Percentiles rank a stretch among this genome's conserved stretches.
These are phyloP conservation scores for Dipodomys ordii DNA, from an alignment of 2,113 vertebrate species.

Conservation along the genomic window DNA sequence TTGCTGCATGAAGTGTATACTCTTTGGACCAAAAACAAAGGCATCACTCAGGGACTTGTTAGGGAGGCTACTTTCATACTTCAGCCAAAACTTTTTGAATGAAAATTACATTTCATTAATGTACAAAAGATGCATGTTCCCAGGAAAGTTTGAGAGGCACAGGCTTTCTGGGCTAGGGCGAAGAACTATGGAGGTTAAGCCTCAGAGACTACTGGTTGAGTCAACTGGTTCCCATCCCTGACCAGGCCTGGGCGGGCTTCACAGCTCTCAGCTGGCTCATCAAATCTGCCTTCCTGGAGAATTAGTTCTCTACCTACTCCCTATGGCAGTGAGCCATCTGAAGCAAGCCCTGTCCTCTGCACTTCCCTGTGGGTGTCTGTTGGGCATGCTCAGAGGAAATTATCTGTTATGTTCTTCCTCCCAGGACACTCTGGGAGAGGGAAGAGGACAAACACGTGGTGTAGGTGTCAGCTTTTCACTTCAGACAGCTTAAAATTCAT, in stretches of 20 bases:
- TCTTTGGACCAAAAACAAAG: neutral
- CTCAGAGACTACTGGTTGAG: no score
- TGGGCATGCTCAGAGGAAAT: neutral
- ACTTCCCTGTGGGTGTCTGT: neutral
- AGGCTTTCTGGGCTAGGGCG: neutral
- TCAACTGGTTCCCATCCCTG: neutral
- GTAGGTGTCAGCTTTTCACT: neutral
- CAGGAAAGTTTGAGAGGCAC: no score
- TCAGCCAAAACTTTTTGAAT: neutral
- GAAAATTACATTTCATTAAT: constrained; percentile 16
- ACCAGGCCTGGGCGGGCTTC: neutral
- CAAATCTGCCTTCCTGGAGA: neutral
- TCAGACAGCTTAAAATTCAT: constrained; percentile 14
- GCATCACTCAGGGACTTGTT: neutral
- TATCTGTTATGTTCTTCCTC: neutral
- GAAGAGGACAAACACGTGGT: neutral
- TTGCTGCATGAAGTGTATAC: neutral
- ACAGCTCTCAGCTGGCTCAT: neutral
- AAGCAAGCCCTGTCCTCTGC: neutral
- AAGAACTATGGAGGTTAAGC: neutral
- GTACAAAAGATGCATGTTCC: neutral
- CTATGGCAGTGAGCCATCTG: no score
- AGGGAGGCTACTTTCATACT: neutral
- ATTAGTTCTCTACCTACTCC: neutral
- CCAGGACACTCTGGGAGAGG: neutral